phyloP scores from a whole-genome alignment of 2,888 invertebrate genomes.

The Cephus spinipes region DNA sequence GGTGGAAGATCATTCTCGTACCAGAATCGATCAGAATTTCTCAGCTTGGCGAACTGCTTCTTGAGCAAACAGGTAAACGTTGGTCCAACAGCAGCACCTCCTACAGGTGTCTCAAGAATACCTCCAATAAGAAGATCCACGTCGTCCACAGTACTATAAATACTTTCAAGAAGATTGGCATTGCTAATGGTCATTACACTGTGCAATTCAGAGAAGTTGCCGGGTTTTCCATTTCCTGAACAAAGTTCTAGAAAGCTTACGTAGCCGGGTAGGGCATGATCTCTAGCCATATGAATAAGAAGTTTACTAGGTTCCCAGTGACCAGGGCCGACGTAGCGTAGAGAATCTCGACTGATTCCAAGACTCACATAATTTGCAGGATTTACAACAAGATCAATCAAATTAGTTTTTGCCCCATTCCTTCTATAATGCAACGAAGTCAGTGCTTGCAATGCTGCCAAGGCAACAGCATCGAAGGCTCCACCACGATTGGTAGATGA shows the following conservation, averaged over 20 bases:
- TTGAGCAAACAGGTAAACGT: slow-evolving; percentile 90
- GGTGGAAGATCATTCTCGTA: slow-evolving; percentile 95
- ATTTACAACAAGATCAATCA: slow-evolving; percentile 74
- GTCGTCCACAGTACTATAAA: slow-evolving; percentile 76
- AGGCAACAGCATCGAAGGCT: slow-evolving; percentile 81
- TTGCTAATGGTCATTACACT: slow-evolving; percentile 43
- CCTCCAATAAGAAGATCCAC: slow-evolving; percentile 89
- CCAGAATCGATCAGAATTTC: slow-evolving; percentile 93
- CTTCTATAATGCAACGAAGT: slow-evolving; percentile 81
- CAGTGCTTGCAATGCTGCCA: slow-evolving; percentile 79
- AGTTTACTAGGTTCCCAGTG: slow-evolving; percentile 59
- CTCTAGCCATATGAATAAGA: slow-evolving; percentile 76
- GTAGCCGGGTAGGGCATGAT: slow-evolving; percentile 86
- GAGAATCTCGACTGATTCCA: slow-evolving; percentile 61
- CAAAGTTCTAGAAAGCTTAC: slow-evolving; percentile 75
- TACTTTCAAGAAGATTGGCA: slow-evolving; percentile 40
- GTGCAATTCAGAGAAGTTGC: slow-evolving; percentile 49
- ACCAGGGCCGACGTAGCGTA: slow-evolving; percentile 68
- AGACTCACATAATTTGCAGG: slow-evolving; percentile 75
- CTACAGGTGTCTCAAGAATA: slow-evolving; percentile 81
- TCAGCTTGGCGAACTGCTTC: slow-evolving; percentile 83
- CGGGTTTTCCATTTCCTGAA: slow-evolving; percentile 30
- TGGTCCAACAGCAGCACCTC: slow-evolving; percentile 87
- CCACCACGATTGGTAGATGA: slow-evolving; percentile 85
- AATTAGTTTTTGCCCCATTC: slow-evolving; percentile 65